Conservation (phyloP, 2,888 invertebrate genomes). For the Trisateles emortualis region DNA sequence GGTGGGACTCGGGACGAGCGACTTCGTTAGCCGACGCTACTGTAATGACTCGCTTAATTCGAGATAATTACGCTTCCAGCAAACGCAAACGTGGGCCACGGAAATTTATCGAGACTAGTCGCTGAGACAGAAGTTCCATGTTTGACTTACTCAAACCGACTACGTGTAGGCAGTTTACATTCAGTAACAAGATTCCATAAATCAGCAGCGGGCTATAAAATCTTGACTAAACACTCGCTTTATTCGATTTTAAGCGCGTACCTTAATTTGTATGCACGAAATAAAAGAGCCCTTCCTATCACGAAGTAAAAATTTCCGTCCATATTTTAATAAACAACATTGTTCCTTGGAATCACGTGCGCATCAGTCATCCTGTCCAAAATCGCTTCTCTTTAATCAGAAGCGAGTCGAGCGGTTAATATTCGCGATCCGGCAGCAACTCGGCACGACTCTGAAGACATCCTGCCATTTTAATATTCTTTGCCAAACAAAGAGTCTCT, state of each 20-base stretch:
- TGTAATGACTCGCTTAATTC: conserved; percentile 82
- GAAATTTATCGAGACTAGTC: conserved; percentile 71
- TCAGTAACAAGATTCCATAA: conserved; percentile 64
- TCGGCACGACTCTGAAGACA: conserved; percentile 65
- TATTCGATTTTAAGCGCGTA: conserved; percentile 73
- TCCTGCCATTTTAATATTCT: conserved; percentile 78
- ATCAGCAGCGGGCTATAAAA: conserved; percentile 66
- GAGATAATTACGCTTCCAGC: conserved; percentile 78
- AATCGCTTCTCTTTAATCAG: conserved; percentile 80
- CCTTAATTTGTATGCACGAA: conserved; percentile 77
- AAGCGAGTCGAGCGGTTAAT: conserved; percentile 73
- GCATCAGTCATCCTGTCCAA: conserved; percentile 79
- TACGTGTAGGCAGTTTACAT: conserved; percentile 65
- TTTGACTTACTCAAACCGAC: conserved; percentile 56
- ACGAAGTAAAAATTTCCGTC: conserved; percentile 81
- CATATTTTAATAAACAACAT: conserved; percentile 77
- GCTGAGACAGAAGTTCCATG: conserved; percentile 54
- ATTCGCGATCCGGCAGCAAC: conserved; percentile 68
- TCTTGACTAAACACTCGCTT: conserved; percentile 67
- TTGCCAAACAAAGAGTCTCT: conserved; percentile 68
- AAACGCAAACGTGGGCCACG: conserved; percentile 70
- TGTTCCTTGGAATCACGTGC: conserved; percentile 76
- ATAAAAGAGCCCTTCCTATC: conserved; percentile 74
- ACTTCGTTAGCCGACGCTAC: conserved; percentile 75
- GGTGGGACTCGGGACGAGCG: conserved; percentile 63